phyloP scores from a whole-genome alignment of 2,797 vertebrate species.

The Amazona finschi region DNA sequence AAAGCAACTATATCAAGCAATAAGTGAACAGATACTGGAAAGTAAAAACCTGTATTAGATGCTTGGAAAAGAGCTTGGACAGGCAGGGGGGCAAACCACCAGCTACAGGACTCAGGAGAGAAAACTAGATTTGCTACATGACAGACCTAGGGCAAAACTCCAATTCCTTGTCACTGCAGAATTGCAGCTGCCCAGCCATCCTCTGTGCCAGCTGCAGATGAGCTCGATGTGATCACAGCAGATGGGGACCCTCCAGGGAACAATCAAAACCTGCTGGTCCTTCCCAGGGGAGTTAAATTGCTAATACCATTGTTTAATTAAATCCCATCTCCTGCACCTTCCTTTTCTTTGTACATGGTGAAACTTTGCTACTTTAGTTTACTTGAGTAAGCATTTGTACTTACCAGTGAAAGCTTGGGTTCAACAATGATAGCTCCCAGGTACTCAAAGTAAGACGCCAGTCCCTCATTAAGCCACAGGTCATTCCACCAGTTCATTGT shows the following conservation, averaged over 20 bases:
- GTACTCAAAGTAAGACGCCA: slow-evolving; percentile 77
- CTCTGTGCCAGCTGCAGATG: not conserved
- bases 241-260: not conserved
- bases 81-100: not conserved
- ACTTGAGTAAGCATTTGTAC: not conserved
- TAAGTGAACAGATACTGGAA: not conserved
- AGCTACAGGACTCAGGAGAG: not conserved
- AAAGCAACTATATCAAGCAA: not conserved
- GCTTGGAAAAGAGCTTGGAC: not conserved
- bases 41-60: not conserved
- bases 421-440: slow-evolving; percentile 54
- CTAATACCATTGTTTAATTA: not conserved
- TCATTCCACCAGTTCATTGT: slow-evolving; percentile 84
- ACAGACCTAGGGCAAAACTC: not conserved
- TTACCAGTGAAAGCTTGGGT: slow-evolving; percentile 65
- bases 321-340: not conserved
- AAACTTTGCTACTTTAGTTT: not conserved
- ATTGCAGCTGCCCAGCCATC: not conserved
- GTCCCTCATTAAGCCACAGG: slow-evolving; percentile 81
- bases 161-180: not conserved
- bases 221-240: not conserved
- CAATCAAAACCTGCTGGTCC: not conserved
- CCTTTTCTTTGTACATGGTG: not conserved
- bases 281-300: not conserved
- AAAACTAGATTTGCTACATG: not conserved